Base-by-base conservation (phyloP, 2,888 invertebrate species). In the Anorthoa munda region DNA sequence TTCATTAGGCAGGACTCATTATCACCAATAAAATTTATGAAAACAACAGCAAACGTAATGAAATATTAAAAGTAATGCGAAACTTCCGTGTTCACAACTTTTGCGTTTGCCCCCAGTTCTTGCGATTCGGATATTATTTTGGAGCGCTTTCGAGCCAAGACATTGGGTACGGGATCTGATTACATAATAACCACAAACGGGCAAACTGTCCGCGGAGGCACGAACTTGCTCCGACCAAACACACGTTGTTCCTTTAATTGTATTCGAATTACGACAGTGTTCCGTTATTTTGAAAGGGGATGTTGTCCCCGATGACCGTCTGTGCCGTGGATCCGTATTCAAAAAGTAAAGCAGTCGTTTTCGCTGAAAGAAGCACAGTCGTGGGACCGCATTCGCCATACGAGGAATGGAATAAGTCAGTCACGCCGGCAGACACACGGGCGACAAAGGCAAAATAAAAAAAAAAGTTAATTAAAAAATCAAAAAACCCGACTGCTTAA, bases 371-470 rank as follows among this genome's bases (percentile, higher is more conserved):
- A 75, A 73, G 66, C 66, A 66, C 59, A 71, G 71, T 53, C 63
- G 70, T 76, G 72, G 71, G 65, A 75, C 72, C 63, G 12, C 23
- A 46, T 7, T 55, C 11, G 23, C 11, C 11, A 58, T 60, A 59
- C 56, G 61, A 60, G 51, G 46, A 79, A 77, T 75, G 68, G 79
- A 77, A 84, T 86, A 87, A 83, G 76, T 82, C 83, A 74, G 84
- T 73, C 75, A 83, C 65, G n/a, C 59, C 67, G 75, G 63, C 63
- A 82, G 82, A 72, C 66, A 80, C 68, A 84, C 77, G 75, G 74
- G 65, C 77, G 55, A 78, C 83, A 71, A 86, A 81, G 83, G 78
- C 63, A 68, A 87, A 82, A 79, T 81, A 82, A 87, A 86, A 79
- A n/a, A n/a, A n/a, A n/a, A n/a, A n/a, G n/a, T n/a, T n/a, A n/a